Conservation (phyloP, 2,113 vertebrate genomes). For the Rhinolophus ferrumequinum region DNA sequence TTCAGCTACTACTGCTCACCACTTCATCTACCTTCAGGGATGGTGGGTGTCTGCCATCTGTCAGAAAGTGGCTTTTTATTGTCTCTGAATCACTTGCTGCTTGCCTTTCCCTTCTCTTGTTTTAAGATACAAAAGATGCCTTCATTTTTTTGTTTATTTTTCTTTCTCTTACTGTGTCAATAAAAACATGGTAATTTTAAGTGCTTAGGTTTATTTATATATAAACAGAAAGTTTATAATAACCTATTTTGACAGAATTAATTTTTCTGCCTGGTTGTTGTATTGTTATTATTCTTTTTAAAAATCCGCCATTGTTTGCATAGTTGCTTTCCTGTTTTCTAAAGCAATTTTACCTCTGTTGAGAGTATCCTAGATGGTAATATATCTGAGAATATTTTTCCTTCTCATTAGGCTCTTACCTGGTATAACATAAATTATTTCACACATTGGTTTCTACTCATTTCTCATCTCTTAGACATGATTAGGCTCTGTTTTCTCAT, state of each 20-base stretch:
- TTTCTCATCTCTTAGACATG: background rate
- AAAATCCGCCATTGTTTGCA: background rate
- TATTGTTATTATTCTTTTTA: background rate
- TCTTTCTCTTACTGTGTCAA: background rate
- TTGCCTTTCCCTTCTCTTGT: background rate
- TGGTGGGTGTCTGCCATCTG: background rate
- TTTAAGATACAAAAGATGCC: background rate
- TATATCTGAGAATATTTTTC: background rate
- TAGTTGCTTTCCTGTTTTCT: conserved; percentile 24
- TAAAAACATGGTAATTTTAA: conserved; percentile 49
- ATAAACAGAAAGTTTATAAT: conserved; percentile 15
- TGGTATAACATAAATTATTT: background rate
- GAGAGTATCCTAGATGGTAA: background rate
- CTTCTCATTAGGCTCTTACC: background rate
- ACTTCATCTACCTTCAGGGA: background rate
- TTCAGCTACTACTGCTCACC: background rate
- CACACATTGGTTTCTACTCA: background rate
- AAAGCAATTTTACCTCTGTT: background rate
- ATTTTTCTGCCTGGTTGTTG: background rate
- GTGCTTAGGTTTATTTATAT: conserved; percentile 16
- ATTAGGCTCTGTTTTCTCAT: background rate
- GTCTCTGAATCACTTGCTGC: background rate
- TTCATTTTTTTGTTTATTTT: background rate
- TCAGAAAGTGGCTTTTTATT: background rate
- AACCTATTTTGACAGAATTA: conserved; percentile 48